Evolutionary conservation across 2,888 invertebrate species (phyloP).

Genomic region (Patella depressa): DNA sequence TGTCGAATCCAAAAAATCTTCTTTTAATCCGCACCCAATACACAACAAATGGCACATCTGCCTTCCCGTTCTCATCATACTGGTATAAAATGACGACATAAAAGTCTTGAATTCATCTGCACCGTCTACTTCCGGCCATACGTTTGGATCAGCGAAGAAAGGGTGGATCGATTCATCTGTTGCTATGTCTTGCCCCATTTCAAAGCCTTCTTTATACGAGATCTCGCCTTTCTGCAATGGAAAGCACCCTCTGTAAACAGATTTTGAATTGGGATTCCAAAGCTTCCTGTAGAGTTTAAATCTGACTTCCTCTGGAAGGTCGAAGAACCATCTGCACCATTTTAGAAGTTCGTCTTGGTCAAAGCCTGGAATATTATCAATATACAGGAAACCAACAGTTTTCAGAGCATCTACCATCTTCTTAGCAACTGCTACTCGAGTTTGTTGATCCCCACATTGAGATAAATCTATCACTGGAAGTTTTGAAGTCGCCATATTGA

Average conservation of each 20-base stretch:
- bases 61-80: constrained; percentile 38
- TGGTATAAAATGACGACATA: constrained; percentile 37
- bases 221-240: constrained; percentile 46
- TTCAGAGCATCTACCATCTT: constrained; percentile 48
- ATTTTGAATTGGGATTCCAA: constrained; percentile 44
- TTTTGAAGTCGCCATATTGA: too few species aligned
- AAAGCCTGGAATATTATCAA: constrained; percentile 47
- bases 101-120: constrained; percentile 42
- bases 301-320: constrained; percentile 38
- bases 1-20: constrained; percentile 46
- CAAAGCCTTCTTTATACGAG: constrained; percentile 55
- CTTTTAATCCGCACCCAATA: constrained; percentile 48
- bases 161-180: constrained; percentile 39
- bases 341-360: constrained; percentile 43
- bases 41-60: constrained; percentile 49
- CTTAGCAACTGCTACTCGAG: constrained; percentile 37
- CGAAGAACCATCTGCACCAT: constrained; percentile 48
- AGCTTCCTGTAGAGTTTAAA: constrained; percentile 37
- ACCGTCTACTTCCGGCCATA: constrained; percentile 48
- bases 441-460: constrained; percentile 34
- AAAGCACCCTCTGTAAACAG: constrained; percentile 54
- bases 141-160: constrained; percentile 50
- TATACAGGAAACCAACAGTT: constrained; percentile 49
- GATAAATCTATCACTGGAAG: constrained; percentile 49
- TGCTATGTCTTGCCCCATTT: constrained; percentile 44